Evolutionary conservation across 2,888 invertebrate genomes (phyloP).

Genomic region (Drosophila subquinaria): DNA sequence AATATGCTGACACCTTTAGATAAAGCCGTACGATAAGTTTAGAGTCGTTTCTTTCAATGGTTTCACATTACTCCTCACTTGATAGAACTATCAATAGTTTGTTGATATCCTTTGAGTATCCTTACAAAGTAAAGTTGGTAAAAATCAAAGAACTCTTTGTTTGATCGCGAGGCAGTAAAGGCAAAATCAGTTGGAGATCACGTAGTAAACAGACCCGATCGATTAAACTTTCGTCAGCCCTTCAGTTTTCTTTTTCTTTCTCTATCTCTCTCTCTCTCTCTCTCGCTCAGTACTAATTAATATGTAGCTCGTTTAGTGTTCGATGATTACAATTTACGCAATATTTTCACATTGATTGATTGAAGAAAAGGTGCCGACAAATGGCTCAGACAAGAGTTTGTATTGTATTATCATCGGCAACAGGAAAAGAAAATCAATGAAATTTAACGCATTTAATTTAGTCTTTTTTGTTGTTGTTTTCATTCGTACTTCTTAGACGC

Average conservation of each 20-base stretch:
- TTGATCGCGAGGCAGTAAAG: background rate
- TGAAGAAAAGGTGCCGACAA: constrained; percentile 54
- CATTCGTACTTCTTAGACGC: constrained; percentile 6
- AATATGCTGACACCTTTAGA: constrained; percentile 64
- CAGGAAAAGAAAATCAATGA: constrained; percentile 49
- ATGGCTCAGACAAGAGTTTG: constrained; percentile 27
- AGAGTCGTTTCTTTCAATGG: background rate
- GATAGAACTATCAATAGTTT: background rate
- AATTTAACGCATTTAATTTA: constrained; percentile 45
- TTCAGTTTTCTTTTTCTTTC: background rate
- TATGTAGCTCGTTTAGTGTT: constrained; percentile 43
- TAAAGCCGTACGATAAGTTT: constrained; percentile 35
- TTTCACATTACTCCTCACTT: background rate
- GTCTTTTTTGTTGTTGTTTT: constrained; percentile 26
- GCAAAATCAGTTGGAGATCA: background rate
- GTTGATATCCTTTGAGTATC: background rate
- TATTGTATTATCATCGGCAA: constrained; percentile 36
- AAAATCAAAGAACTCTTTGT: background rate
- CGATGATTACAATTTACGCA: constrained; percentile 38
- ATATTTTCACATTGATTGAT: constrained; percentile 46
- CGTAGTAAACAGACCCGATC: background rate
- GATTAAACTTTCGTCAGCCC: background rate
- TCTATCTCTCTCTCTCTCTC: background rate
- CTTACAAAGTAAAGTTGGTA: background rate
- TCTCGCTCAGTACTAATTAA: constrained; percentile 39